Base-by-base conservation (phyloP, 2,113 vertebrate genomes). In the Aleadryas rufinucha region DNA sequence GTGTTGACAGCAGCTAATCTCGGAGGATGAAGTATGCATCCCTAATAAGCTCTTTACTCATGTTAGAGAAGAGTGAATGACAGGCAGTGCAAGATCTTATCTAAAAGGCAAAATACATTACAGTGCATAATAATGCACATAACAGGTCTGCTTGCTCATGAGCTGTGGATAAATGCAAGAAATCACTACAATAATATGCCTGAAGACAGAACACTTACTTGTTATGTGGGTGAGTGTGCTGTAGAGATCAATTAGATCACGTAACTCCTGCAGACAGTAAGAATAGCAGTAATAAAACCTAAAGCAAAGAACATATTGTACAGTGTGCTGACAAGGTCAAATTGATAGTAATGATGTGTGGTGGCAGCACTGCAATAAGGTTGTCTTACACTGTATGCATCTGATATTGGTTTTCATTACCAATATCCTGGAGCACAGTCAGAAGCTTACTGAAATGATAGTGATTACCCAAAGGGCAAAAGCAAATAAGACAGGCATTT, bases 351-450 rank as follows among this genome's bases (percentile, higher is more conserved):
- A 96, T 95, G 91, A 95, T 92, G 71, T 90, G 94, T 88, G 87
- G 88, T 95, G 74, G 91, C 74, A 97, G 89, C 57, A 63, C 77
- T 76, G 77, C 94, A 95, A 95, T 95, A 92, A 93, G 84, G 76
- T 86, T 97, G 91, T 90, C 85, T 95, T 65, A 94, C 93, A 87
- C 28, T 93, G 75, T 87, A 84, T 92, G 93, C 94, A 95, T 96
- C 91, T 94, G 91, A 94, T 97, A 97, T 47, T 95, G 94, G 44
- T 92, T 96, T 97, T 97, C 94, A 96, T 97, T 96, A 93, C 87
- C 60, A 84, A 84, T 87, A 83, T 87, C 71, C 76, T 88, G 69
- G 76, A 93, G 84, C 86, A 88, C 71, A 95, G 89, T 80, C 75
- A 83, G 57, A 91, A 91, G 59, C 72, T 94, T 87, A 84, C 84